Evolutionary conservation across 2,888 invertebrate genomes (phyloP), one percentile per base, ranked within the genome.

Genomic region (Microchrysa polita): DNA sequence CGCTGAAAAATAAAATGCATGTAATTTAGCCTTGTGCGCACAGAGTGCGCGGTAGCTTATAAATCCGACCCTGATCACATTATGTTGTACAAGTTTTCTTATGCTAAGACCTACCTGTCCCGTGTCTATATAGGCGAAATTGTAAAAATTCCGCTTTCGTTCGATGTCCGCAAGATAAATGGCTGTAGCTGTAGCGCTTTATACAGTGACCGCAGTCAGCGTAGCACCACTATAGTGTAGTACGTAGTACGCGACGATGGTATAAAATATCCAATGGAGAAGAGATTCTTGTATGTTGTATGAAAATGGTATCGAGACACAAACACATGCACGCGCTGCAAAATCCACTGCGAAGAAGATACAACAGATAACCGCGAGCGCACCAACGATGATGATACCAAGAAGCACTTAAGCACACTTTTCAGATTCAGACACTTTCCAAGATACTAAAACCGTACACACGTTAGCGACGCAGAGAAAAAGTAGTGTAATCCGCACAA

Each of bases 141-240:
- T 34, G 40, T 69, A 69, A 69, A 69, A 69, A 34, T 57, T 55
- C 69, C 55, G 57, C 69, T 69, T 69, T 69, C 69, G 57, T 69
- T 69, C 69, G 69, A 69, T 69, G 67, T 67, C 55, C 55, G 55
- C 57, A 55, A 55, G 69, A 55, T 69, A 69, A 69, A 69, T 69
- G 40, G 55, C 34, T 12, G 69, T 55, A 69, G 20, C 53, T 34
- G n/a, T n/a, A n/a, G n/a, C n/a, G n/a, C n/a, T n/a, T n/a, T n/a
- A n/a, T 48, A 23, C 44, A 48, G 65, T 65, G 65, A 22, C 44
- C 44, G 61, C 42, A 16, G 18, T 27, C 18, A 23, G n/a, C n/a
- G n/a, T n/a, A n/a, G 55, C 53, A 67, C 20, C 40, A 57, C 55
- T 40, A 65, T n/a, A n/a, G n/a, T n/a, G 44, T 57, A 69, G 69